Evolutionary conservation across 35 echinoderm and acorn worm species (phyloP).

Genomic region (Lytechinus pictus): DNA sequence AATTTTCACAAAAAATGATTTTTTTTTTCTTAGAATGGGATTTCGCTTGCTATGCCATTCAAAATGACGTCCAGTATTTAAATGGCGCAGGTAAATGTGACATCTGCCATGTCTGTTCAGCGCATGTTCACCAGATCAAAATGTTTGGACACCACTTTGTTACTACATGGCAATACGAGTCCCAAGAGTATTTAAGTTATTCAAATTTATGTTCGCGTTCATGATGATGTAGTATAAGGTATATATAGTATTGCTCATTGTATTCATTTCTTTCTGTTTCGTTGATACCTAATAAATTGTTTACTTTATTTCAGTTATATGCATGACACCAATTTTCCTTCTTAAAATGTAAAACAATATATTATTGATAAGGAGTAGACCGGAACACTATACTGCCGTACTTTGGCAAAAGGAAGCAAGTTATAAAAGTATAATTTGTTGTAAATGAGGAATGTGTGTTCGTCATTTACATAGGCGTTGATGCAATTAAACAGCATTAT

Average conservation of each 20-base stretch:
- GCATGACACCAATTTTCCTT: background rate
- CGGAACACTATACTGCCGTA: too few species aligned
- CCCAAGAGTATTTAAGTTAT: background rate
- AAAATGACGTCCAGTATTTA: background rate
- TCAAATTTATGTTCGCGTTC: background rate
- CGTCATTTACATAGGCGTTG: too few species aligned
- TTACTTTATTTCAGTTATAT: constrained; percentile 21
- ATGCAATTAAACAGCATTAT: too few species aligned
- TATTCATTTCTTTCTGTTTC: constrained; percentile 17
- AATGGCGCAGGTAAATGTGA: background rate
- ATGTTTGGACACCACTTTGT: background rate
- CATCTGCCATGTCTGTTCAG: background rate
- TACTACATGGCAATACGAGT: background rate
- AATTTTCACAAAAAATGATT: background rate
- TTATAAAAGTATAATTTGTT: too few species aligned
- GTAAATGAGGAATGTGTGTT: too few species aligned
- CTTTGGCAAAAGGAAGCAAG: too few species aligned
- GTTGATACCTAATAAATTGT: background rate
- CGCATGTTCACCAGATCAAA: background rate
- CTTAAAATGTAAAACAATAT: background rate
- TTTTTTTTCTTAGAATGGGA: background rate
- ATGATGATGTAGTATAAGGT: constrained; percentile 15
- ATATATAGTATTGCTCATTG: constrained; percentile 24
- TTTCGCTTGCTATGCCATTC: background rate
- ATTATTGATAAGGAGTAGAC: too few species aligned